Base-by-base conservation (phyloP, 2,113 vertebrate species). In the Podilymbus podiceps region DNA sequence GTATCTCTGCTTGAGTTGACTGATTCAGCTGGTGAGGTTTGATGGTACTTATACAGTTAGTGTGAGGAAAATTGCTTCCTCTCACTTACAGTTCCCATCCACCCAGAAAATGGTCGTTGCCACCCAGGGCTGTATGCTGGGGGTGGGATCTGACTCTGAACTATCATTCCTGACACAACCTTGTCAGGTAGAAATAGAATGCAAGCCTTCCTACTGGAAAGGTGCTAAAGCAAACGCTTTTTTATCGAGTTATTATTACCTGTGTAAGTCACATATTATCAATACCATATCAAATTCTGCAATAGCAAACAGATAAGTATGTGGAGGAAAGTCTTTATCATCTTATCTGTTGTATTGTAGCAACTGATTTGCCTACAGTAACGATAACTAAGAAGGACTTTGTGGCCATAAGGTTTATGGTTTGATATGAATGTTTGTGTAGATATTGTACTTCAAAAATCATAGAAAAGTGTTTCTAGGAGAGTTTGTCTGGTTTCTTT, bases 1-100 rank as follows among this genome's bases (percentile, higher is more conserved):
- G 38, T 16, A 6, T 9, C 66, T n/a, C 18, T 40, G n/a, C 19
- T 14, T 2, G 42, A 47, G 64, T 33, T 33, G 28, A 14, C 8
- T 8, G 30, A 30, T 38, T 46, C 63, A 33, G n/a, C 22, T 69
- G 6, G 30, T 4, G 69, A 28, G 30, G 17, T 7, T 13, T 4
- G 33, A 8, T 7, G 24, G 35, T 50, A 8, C n/a, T 40, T 27
- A 9, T 4, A 1, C 16, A 11, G 42, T 16, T 15, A 1, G 12
- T 5, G 47, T 5, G 15, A 64, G 60, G 49, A 58, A 7, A 8
- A 20, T 2, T 3, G 20, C n/a, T 71, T 24, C 27, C 7, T 55
- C 62, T 0, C 0, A 7, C 27, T 33, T 6, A 2, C 6, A 3
- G n/a, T 14, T 22, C 60, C 73, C 5, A 1, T 30, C n/a, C 4